Percentiles rank a stretch among this genome's conserved stretches.
Conservation (phyloP, 1,140 invertebrate species). For the Drosophila nikananu region DNA sequence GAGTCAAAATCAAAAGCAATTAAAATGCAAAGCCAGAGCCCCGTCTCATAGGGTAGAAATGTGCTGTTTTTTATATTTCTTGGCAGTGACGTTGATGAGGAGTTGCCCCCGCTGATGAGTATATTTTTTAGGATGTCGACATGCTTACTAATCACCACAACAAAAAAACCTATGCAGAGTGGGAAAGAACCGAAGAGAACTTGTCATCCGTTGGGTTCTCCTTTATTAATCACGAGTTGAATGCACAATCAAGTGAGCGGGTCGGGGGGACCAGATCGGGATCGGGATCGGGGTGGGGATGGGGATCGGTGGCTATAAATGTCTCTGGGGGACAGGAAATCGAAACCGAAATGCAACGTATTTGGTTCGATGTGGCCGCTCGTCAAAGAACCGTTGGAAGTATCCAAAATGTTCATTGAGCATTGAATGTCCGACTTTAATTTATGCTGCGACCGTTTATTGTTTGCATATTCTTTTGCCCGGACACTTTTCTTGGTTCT, state of each 20-base stretch:
- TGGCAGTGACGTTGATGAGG: slow-evolving; percentile 62
- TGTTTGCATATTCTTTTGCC: slow-evolving; percentile 43
- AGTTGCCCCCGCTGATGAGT: slow-evolving; percentile 56
- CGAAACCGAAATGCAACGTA: slow-evolving; percentile 70
- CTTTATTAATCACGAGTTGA: slow-evolving; percentile 77
- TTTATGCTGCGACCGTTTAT: slow-evolving; percentile 67
- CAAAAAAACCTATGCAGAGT: slow-evolving; percentile 18
- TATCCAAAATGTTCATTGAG: slow-evolving; percentile 66
- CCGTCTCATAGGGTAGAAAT: slow-evolving; percentile 34
- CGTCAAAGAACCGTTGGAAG: slow-evolving; percentile 64
- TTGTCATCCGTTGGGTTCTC: slow-evolving; percentile 46
- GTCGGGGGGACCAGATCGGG: neutral
- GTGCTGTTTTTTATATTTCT: slow-evolving; percentile 19
- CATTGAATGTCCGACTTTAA: slow-evolving; percentile 53
- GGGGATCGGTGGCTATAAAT: slow-evolving; percentile 5
- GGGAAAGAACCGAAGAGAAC: slow-evolving; percentile 58
- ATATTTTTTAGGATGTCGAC: slow-evolving; percentile 73
- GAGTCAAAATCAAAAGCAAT: slow-evolving; percentile 72
- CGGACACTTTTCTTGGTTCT: slow-evolving; percentile 65
- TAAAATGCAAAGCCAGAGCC: slow-evolving; percentile 78
- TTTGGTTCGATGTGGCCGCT: slow-evolving; percentile 43
- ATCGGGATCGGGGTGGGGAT: neutral
- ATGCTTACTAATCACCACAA: slow-evolving; percentile 77
- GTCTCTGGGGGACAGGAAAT: slow-evolving; percentile 64
- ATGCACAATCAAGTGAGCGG: slow-evolving; percentile 47